Evolutionary conservation across 2,113 vertebrate genomes (phyloP), one percentile per base, ranked within the genome.

Genomic region (Pongo pygmaeus): DNA sequence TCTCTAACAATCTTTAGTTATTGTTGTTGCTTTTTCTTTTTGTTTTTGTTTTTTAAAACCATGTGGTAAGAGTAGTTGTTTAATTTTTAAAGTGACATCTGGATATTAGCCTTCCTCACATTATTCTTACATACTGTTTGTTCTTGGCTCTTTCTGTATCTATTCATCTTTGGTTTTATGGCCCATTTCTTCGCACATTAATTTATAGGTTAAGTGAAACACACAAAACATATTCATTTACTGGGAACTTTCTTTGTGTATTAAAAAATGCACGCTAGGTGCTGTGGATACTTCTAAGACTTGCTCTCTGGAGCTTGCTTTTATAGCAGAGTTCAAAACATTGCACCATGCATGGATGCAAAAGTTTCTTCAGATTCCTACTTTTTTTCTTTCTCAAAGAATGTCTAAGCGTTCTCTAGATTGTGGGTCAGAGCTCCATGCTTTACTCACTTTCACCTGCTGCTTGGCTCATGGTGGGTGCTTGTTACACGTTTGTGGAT

Each of bases 181-280:
- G 30, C 13, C 16, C 75, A 70, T 88, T 95, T 97, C 16, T 81
- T 91, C 27, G 38, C 27, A 57, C 67, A 84, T 87, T 95, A 96
- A 84, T 84, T 93, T 23, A n/a, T 23, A 27, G 14, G 4, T 75
- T 86, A 92, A 50, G 2, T 77, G 48, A 96, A 95, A 87, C 43
- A 84, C 35, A 69, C 0, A 14, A 35, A 74, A 72, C 8, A 32
- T n/a, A 18, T 20, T 88, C 32, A 78, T 59, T 90, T 95, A 48
- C 55, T 88, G 38, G 61, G 12, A 57, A 80, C 3, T 88, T 86
- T 88, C 55, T 40, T 25, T 27, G 16, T 86, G 7, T 69, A 84
- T 78, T 84, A 5, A 84, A 64, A 93, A 94, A 40, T n/a, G 13
- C 30, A 74, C 70, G 11, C 3, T 5, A 17, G 0, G 50, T 87